These are phyloP conservation scores for Lagocephalus sceleratus DNA, from an alignment of 2,797 vertebrate species.

Conservation along the genomic window DNA sequence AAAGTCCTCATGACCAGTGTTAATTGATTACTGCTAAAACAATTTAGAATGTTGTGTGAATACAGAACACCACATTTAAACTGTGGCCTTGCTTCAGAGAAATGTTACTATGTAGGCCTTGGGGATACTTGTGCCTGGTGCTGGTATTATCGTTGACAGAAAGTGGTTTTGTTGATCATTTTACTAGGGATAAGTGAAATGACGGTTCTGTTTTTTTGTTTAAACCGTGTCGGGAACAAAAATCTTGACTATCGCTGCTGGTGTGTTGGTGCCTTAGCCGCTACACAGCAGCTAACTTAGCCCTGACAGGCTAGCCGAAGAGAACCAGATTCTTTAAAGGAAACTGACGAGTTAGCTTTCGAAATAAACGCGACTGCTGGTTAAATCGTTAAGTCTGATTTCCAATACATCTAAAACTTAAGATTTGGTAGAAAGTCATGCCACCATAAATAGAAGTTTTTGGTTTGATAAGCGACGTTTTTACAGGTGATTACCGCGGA, in stretches of 20 bases:
- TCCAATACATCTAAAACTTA: too few relatives aligned
- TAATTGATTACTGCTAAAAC: too few relatives aligned
- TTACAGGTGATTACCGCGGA: too few relatives aligned
- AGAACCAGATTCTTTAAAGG: not conserved
- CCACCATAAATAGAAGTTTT: too few relatives aligned
- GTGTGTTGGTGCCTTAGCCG: conserved; percentile 1
- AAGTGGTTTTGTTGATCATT: not conserved
- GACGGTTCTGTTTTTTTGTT: not conserved
- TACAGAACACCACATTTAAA: not conserved
- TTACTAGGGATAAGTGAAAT: not conserved
- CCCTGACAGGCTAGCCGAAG: conserved; percentile 12
- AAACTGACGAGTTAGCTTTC: conserved; percentile 1
- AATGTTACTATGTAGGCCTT: conserved; percentile 45
- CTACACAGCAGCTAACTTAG: conserved; percentile 40
- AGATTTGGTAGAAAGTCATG: too few relatives aligned
- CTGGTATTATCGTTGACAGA: conserved; percentile 13
- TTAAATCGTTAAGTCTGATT: too few relatives aligned
- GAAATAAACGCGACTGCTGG: conserved; percentile 24
- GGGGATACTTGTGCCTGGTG: conserved; percentile 18
- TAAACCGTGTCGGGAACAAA: too few relatives aligned
- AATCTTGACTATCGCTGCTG: not conserved
- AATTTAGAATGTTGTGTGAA: not conserved
- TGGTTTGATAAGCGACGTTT: too few relatives aligned
- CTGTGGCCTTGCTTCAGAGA: conserved; percentile 7
- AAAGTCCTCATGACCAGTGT: too few relatives aligned